Evolutionary conservation across 2,113 vertebrate genomes (phyloP).

Genomic region (Tamias sibiricus): DNA sequence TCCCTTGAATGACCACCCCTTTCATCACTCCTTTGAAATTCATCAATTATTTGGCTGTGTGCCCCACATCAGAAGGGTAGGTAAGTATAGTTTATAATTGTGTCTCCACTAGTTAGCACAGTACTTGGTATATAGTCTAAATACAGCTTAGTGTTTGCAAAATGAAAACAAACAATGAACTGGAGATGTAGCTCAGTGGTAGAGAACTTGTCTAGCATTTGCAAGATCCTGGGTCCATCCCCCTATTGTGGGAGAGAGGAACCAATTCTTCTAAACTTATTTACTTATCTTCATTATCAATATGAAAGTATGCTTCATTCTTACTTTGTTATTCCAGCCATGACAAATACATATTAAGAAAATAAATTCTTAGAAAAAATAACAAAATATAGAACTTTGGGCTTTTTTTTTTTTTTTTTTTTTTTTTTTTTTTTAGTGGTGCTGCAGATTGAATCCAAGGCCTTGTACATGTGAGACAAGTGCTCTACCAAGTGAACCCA

Average conservation of each 20-base stretch:
- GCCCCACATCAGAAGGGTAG: not conserved
- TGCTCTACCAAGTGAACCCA: no score
- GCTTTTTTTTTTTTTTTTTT: not conserved
- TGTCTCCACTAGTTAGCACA: not conserved
- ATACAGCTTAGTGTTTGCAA: not conserved
- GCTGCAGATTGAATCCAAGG: no score
- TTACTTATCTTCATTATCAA: not conserved
- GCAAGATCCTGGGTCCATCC: not conserved
- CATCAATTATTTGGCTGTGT: not conserved
- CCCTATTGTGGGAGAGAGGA: not conserved
- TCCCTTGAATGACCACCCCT: not conserved
- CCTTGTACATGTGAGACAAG: no score
- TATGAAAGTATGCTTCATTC: not conserved
- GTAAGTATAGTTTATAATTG: not conserved
- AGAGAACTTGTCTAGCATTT: not conserved
- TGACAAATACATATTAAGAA: constrained; percentile 23
- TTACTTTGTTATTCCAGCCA: constrained; percentile 8
- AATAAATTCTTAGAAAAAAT: constrained; percentile 18
- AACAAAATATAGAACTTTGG: not conserved
- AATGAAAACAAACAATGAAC: not conserved
- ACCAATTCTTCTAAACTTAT: not conserved
- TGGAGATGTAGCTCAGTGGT: not conserved
- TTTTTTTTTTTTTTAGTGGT: no score
- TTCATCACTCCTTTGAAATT: rapidly evolving
- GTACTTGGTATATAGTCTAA: not conserved